Conservation (phyloP, 2,888 invertebrate genomes). For the Cactoblastis cactorum region DNA sequence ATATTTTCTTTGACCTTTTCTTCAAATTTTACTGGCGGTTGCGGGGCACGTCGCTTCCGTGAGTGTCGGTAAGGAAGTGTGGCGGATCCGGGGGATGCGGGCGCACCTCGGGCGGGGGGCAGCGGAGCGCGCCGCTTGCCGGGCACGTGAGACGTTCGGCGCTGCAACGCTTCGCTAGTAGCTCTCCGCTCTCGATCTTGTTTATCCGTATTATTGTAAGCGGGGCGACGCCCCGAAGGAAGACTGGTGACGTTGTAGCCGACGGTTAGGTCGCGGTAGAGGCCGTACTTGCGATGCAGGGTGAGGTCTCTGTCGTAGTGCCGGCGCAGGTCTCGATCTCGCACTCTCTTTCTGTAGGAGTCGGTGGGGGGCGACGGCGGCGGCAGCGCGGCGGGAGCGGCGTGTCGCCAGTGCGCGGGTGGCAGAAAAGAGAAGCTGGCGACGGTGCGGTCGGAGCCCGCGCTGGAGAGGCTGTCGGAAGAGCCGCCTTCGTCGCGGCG, state of each 20-base stretch:
- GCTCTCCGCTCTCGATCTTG: conserved; percentile 72
- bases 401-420: conserved; percentile 71
- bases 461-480: conserved; percentile 81
- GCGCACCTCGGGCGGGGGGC: conserved; percentile 74
- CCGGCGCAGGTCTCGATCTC: conserved; percentile 78
- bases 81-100: conserved; percentile 57
- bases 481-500: conserved; percentile 75
- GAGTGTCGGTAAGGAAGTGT: conserved; percentile 51
- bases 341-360: conserved; percentile 81
- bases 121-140: conserved; percentile 87
- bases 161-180: conserved; percentile 81
- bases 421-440: conserved; percentile 85
- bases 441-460: conserved; percentile 85
- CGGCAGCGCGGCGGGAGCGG: conserved; percentile 47
- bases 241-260: conserved; percentile 64
- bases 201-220: conserved; percentile 29
- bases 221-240: conserved; percentile 40
- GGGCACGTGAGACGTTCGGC: conserved; percentile 84
- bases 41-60: conserved; percentile 77
- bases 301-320: conserved; percentile 81
- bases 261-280: conserved; percentile 42
- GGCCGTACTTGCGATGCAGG: conserved; percentile 82
- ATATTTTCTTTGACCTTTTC: conserved; percentile 35
- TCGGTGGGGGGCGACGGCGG: conserved; percentile 80
- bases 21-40: conserved; percentile 57